Base-by-base conservation (phyloP, 2,113 vertebrate genomes). In the Mirounga angustirostris region DNA sequence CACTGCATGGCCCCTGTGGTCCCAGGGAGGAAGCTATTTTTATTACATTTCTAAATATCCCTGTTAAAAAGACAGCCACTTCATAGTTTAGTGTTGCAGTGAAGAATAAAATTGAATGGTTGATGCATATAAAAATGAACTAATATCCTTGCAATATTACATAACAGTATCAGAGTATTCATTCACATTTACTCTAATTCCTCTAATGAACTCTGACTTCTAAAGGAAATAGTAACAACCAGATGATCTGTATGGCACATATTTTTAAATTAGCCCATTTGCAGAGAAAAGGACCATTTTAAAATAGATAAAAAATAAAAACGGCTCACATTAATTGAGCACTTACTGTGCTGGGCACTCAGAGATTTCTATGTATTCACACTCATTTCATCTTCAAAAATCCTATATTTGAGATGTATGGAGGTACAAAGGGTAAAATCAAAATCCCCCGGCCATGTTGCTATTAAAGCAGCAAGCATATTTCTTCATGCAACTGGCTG, bases 291-390 rank as follows among this genome's bases (percentile, higher is more conserved):
- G 56, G 12, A 54, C 5, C 28, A 26, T 36, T 54, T 87, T 71
- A 91, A 95, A 83, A 89, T 24, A 56, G 78, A 59, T 50, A 18
- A 89, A 89, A 94, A 95, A 78, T 52, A 43, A 88, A 83, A 93
- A 83, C 21, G 56, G 9, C 12, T 40, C 18, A 30, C 15, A 76
- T 80, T 61, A 43, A 50, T 69, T 80, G 54, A 95, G 4, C 13
- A 80, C 33, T 88, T 78, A 81, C 24, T 89, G 28, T 74, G 21
- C 18, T 50, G 82, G n/a, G 28, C 16, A 82, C 18, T 88, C 43
- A 79, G 33, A 78, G 6, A 76, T 84, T 74, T 94, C 56, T 56
- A 46, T n/a, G 2, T 73, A 74, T 59, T 87, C n/a, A 52, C 43
- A 43, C 4, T 74, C 8, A 92, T 50, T 89, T 59, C 26, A 61